Evolutionary conservation across 1,140 invertebrate genomes (phyloP).

Genomic region (Muscidifurax raptorellus): DNA sequence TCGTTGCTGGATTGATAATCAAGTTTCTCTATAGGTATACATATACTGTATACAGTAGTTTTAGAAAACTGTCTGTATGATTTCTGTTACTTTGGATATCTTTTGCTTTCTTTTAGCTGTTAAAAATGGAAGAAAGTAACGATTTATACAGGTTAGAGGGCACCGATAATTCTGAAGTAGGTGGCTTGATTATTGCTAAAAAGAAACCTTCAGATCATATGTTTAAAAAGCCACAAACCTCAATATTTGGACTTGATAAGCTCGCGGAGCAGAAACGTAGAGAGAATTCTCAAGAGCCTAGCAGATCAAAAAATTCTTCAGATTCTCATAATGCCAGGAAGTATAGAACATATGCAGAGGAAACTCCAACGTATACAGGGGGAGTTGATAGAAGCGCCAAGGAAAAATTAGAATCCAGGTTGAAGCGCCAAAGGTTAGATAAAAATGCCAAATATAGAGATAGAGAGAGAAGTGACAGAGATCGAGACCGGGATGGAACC

Average conservation of each 20-base stretch:
- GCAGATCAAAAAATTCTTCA: constrained; percentile 60
- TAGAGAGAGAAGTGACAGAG: constrained; percentile 62
- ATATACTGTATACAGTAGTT: background rate
- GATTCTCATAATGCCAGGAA: constrained; percentile 75
- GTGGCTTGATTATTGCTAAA: constrained; percentile 87
- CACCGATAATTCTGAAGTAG: constrained; percentile 81
- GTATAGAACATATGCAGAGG: constrained; percentile 86
- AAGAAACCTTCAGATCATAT: constrained; percentile 82
- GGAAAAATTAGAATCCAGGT: constrained; percentile 82
- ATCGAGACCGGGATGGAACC: constrained; percentile 60
- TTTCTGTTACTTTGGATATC: background rate
- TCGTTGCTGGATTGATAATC: too few relatives aligned
- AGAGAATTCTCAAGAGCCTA: constrained; percentile 71
- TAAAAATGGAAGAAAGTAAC: constrained; percentile 64
- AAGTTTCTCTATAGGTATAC: background rate
- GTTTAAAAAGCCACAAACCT: constrained; percentile 88
- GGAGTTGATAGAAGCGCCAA: constrained; percentile 89
- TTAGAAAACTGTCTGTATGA: background rate
- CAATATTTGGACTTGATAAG: constrained; percentile 91
- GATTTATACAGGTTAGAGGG: constrained; percentile 90
- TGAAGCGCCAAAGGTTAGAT: constrained; percentile 78
- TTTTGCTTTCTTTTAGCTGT: background rate
- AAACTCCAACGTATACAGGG: constrained; percentile 95
- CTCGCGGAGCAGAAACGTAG: constrained; percentile 85
- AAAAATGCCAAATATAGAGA: constrained; percentile 65